phyloP scores from a whole-genome alignment of 1,140 invertebrate genomes.

The Orchesella cincta region DNA sequence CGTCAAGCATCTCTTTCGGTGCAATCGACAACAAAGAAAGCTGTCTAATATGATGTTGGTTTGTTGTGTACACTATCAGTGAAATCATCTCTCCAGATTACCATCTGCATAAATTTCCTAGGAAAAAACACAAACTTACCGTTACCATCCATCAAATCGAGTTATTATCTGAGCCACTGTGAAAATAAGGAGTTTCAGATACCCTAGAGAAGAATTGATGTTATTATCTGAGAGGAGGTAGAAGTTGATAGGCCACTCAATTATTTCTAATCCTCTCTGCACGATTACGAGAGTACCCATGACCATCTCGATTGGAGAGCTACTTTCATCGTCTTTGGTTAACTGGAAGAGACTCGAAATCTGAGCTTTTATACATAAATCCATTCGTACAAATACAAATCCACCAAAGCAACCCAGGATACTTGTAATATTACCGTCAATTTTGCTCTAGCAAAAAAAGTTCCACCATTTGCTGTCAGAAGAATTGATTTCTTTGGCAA shows the following conservation, averaged over 20 bases:
- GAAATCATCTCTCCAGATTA: too few species aligned
- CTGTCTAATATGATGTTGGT: too few species aligned
- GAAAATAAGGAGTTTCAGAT: too few species aligned
- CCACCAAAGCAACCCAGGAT: neutral
- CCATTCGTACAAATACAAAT: neutral
- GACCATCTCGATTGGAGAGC: neutral
- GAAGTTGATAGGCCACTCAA: neutral
- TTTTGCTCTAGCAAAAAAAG: neutral
- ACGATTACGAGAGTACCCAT: neutral
- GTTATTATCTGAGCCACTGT: neutral
- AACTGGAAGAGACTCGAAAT: neutral
- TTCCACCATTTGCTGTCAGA: too few species aligned
- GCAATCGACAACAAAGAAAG: too few species aligned
- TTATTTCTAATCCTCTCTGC: neutral
- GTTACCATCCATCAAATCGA: neutral
- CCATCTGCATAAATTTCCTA: too few species aligned
- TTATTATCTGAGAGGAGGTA: neutral
- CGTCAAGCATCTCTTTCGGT: too few species aligned
- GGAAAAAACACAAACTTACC: neutral
- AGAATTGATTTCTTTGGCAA: neutral
- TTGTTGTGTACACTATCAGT: too few species aligned
- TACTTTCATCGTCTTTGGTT: neutral
- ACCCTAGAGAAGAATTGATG: neutral
- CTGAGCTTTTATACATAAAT: neutral
- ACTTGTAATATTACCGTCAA: neutral